Evolutionary conservation across 2,797 vertebrate genomes (phyloP).

Genomic region (Amblyraja radiata): DNA sequence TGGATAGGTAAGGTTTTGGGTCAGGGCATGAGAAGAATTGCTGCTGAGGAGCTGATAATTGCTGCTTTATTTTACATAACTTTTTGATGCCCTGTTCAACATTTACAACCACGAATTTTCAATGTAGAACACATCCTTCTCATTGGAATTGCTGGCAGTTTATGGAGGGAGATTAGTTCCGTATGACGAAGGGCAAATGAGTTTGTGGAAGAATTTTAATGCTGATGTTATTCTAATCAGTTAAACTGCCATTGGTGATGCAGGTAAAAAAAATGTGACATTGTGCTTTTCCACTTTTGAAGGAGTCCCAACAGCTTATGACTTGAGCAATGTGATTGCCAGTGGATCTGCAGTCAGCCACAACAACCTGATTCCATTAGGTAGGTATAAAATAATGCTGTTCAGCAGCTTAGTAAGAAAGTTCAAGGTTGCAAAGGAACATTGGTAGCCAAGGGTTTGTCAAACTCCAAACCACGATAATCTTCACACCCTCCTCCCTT

Average conservation of each 20-base stretch:
- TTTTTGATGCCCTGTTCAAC: background rate
- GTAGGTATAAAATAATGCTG: slow-evolving; percentile 57
- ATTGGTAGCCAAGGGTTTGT: background rate
- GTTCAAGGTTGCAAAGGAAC: background rate
- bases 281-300: slow-evolving; percentile 36
- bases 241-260: background rate
- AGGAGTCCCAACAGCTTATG: slow-evolving; percentile 90
- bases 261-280: background rate
- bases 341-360: slow-evolving; percentile 75
- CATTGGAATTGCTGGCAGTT: background rate
- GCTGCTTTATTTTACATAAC: background rate
- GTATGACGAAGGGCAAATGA: background rate
- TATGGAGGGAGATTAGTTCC: background rate
- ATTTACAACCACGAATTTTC: background rate
- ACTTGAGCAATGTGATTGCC: slow-evolving; percentile 88
- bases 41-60: background rate
- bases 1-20: too few species aligned
- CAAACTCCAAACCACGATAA: slow-evolving; percentile 12
- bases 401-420: slow-evolving; percentile 6
- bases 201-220: background rate
- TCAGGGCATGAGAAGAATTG: background rate
- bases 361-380: slow-evolving; percentile 92
- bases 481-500: background rate
- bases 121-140: background rate
- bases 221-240: background rate